Percentiles rank a stretch among this genome's conserved stretches.
Conservation (phyloP, 2,113 vertebrate species). For the Leptobrachium ailaonicum region DNA sequence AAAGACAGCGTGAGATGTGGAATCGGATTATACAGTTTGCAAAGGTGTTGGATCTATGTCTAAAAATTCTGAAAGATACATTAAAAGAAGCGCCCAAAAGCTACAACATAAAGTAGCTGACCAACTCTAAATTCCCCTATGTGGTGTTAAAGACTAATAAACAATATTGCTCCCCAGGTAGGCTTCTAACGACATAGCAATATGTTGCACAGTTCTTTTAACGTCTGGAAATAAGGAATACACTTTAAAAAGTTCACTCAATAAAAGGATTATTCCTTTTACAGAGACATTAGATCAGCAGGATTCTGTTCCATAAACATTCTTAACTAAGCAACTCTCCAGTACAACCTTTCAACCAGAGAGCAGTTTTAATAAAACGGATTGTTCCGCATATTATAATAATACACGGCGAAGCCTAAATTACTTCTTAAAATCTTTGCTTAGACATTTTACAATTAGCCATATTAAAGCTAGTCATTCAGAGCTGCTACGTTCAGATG, state of each 20-base stretch:
- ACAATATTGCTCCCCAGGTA: background rate
- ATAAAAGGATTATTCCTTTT: slow-evolving; percentile 26
- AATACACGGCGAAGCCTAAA: slow-evolving; percentile 52
- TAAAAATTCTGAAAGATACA: too few relatives aligned
- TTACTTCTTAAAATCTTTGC: slow-evolving; percentile 53
- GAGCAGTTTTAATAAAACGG: slow-evolving; percentile 4
- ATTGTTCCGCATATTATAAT: slow-evolving; percentile 36
- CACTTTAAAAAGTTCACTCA: slow-evolving; percentile 3
- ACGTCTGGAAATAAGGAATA: slow-evolving; percentile 3
- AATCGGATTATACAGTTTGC: too few relatives aligned
- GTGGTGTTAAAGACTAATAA: slow-evolving; percentile 11
- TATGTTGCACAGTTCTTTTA: background rate
- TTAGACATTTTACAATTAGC: slow-evolving; percentile 54
- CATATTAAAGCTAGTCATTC: slow-evolving; percentile 54
- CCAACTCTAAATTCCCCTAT: background rate
- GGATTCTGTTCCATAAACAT: slow-evolving; percentile 10
- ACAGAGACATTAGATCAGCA: slow-evolving; percentile 6
- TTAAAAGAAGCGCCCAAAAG: too few relatives aligned
- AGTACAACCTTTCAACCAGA: slow-evolving; percentile 2
- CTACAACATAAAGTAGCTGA: background rate
- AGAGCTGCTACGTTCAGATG: slow-evolving; percentile 51
- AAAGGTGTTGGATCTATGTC: too few relatives aligned
- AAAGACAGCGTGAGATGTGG: too few relatives aligned
- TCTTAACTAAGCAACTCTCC: slow-evolving; percentile 4
- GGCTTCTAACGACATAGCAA: slow-evolving; percentile 11